phyloP scores from a whole-genome alignment of 1,140 invertebrate genomes.

The Whitmania pigra region DNA sequence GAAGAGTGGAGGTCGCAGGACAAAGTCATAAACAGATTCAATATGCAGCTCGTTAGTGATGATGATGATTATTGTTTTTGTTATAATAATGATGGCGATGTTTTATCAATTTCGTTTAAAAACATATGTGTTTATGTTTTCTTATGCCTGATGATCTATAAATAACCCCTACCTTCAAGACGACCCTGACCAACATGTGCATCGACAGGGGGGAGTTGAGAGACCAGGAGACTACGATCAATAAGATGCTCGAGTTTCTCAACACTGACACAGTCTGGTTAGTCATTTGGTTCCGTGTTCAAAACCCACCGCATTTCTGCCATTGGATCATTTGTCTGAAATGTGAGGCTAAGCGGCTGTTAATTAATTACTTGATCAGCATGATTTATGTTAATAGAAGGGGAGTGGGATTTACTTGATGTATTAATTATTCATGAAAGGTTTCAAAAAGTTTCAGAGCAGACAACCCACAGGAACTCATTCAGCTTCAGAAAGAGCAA shows the following conservation, averaged over 20 bases:
- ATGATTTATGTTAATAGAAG: no score
- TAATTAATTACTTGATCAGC: no score
- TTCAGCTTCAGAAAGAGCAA: conserved; percentile 59
- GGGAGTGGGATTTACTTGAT: background rate
- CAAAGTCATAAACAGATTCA: conserved; percentile 58
- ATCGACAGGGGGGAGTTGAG: conserved; percentile 77
- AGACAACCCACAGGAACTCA: conserved; percentile 44
- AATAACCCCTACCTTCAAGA: conserved; percentile 47
- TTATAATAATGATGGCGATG: background rate
- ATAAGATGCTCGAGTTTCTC: conserved; percentile 65
- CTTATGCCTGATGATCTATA: background rate
- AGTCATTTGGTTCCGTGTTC: conserved; percentile 18
- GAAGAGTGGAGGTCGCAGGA: conserved; percentile 74
- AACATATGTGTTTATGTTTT: background rate
- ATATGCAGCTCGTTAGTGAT: conserved; percentile 69
- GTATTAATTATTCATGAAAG: conserved; percentile 4
- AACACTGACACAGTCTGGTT: conserved; percentile 68
- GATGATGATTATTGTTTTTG: conserved; percentile 12
- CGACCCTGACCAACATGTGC: conserved; percentile 72
- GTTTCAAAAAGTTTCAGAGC: conserved; percentile 34
- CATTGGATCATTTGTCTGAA: background rate
- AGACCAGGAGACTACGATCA: conserved; percentile 57
- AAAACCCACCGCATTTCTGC: background rate
- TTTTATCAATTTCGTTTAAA: background rate
- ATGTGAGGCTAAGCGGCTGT: no score